Percentiles rank a stretch among this genome's conserved stretches.
Evolutionary conservation across 2,797 vertebrate species (phyloP).

Genomic region (Tragelaphus oryx): DNA sequence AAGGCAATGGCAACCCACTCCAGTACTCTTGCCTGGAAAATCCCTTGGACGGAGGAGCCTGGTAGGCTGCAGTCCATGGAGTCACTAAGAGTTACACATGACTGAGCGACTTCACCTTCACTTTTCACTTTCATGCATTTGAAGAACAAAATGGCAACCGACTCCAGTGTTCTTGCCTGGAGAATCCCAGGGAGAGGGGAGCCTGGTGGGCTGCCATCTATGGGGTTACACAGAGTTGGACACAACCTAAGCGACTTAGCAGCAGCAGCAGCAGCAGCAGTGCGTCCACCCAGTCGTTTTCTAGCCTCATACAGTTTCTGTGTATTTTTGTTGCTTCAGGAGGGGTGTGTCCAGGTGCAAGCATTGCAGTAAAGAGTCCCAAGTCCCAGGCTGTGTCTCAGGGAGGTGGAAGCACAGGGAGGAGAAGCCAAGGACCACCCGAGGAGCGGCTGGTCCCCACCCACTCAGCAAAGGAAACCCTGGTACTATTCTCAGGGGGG

Average conservation of each 20-base stretch:
- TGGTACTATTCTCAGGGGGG: background rate
- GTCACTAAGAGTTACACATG: background rate
- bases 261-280: background rate
- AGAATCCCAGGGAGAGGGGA: background rate
- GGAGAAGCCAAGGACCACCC: background rate
- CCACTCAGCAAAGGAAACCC: background rate
- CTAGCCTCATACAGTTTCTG: background rate
- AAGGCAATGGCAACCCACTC: too few relatives aligned
- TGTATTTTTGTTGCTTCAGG: background rate
- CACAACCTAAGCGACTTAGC: fast-evolving
- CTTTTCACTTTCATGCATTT: background rate
- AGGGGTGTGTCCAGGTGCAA: background rate
- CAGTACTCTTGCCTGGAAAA: background rate
- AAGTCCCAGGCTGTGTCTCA: background rate
- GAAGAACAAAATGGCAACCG: background rate
- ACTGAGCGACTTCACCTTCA: background rate
- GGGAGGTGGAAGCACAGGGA: background rate
- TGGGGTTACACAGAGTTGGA: fast-evolving
- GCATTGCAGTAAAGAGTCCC: background rate
- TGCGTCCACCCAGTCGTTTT: fast-evolving
- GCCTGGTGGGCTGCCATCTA: background rate
- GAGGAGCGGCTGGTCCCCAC: background rate
- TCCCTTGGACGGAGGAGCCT: background rate
- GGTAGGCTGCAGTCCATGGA: background rate
- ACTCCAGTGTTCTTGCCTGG: background rate